Conservation (phyloP, 2,888 invertebrate genomes). For the Acronicta psi region DNA sequence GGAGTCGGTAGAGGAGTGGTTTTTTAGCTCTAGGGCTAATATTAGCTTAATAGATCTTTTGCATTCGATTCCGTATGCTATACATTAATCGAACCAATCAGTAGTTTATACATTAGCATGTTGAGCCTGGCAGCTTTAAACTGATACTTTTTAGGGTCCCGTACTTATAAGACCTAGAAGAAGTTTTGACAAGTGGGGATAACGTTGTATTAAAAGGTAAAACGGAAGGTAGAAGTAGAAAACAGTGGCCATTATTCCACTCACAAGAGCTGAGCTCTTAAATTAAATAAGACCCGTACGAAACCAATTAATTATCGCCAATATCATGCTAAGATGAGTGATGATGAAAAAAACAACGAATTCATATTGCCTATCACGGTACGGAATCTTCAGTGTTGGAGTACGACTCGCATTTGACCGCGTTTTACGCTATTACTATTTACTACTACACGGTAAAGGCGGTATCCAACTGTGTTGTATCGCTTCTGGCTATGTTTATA, state of each 20-base stretch:
- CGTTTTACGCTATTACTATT: conserved; percentile 2
- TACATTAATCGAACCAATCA: conserved; percentile 9
- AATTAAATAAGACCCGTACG: no score
- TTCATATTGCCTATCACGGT: no score
- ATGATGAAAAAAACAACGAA: no score
- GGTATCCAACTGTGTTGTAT: conserved; percentile 17
- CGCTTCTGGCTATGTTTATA: conserved; percentile 15
- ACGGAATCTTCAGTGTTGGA: no score
- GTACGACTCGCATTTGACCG: neutral
- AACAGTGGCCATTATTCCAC: no score
- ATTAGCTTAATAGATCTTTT: conserved; percentile 32
- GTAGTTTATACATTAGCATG: conserved; percentile 3
- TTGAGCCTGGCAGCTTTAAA: neutral
- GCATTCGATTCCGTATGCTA: conserved; percentile 25
- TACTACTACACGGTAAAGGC: conserved; percentile 15
- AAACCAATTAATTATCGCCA: no score
- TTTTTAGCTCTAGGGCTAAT: conserved; percentile 40
- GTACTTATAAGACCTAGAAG: neutral
- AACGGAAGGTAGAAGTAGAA: no score
- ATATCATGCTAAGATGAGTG: no score
- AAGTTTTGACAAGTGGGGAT: no score
- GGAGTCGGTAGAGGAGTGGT: conserved; percentile 35
- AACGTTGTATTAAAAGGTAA: no score
- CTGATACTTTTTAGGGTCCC: neutral
- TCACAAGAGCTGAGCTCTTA: no score